Base-by-base conservation (phyloP, 2,888 invertebrate genomes). In the Drosophila nr. fundita region DNA sequence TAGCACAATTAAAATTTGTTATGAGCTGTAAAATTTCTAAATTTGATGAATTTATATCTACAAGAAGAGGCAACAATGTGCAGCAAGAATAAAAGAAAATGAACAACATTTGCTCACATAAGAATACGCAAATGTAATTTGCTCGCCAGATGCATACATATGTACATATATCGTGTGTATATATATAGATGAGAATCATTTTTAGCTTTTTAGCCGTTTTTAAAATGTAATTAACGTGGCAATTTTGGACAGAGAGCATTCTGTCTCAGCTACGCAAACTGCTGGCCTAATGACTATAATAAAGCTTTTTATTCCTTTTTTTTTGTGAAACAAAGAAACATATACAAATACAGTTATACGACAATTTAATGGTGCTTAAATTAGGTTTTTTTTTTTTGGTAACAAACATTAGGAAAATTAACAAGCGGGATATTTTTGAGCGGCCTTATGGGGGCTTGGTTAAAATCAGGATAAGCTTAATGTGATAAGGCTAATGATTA, bases 11-110 rank as follows among this genome's bases (percentile, higher is more conserved):
- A 75, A 86, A 76, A 78, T 76, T 70, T 80, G 45, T 87, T 82
- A 87, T 85, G 86, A 87, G 83, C 90, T 87, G 91, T 90, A 90
- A 85, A 90, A 76, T 78, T 84, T 82, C 66, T 84, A 69, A 76
- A 90, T 82, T 80, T 90, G 88, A 89, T 80, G 90, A 80, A 87
- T 90, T 87, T 80, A 87, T 80, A 76, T 70, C 76, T 57, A 64
- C 48, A 73, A 59, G 50, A 54, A 36, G 36, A 42, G 65, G 60
- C 36, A 60, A 66, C 58, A 79, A 74, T 76, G 64, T 82, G 62
- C 83, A 65, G 36, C 64, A 73, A 55, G 52, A 63, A 72, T 52
- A 54, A 71, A 66, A 57, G 53, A 54, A 11, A 10, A 40, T 15
- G 40, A 64, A 8, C 11, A 58, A 64, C 11, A 55, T 34, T n/a